Percentiles rank a stretch among this genome's conserved stretches.
These are phyloP conservation scores for Synergus laeviventris DNA, from an alignment of 2,888 invertebrate species.

Conservation along the genomic window DNA sequence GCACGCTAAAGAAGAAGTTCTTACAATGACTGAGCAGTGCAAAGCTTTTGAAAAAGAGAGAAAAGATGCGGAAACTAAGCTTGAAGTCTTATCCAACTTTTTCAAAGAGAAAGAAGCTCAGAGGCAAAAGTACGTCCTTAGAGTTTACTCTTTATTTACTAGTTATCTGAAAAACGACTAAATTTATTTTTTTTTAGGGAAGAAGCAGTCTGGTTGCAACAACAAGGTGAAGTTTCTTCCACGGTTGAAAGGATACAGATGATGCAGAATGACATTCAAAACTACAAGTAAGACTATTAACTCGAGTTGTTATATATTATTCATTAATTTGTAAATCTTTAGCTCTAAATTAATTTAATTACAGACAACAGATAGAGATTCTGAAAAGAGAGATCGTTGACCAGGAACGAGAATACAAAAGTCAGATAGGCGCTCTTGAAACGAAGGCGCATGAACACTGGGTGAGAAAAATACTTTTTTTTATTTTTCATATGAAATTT, in stretches of 20 bases:
- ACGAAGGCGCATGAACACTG: slow-evolving; percentile 91
- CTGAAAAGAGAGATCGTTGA: slow-evolving; percentile 91
- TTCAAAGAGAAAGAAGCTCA: slow-evolving; percentile 94
- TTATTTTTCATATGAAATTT: slow-evolving; percentile 19
- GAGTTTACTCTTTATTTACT: slow-evolving; percentile 37
- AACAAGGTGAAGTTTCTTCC: slow-evolving; percentile 88
- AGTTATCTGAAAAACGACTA: slow-evolving; percentile 25
- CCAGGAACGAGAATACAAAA: slow-evolving; percentile 84
- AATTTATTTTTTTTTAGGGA: slow-evolving; percentile 79
- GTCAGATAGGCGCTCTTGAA: slow-evolving; percentile 87
- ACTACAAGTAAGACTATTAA: slow-evolving; percentile 81
- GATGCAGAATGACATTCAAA: slow-evolving; percentile 88
- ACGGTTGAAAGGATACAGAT: slow-evolving; percentile 87
- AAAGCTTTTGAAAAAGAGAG: slow-evolving; percentile 83
- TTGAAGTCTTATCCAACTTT: slow-evolving; percentile 91
- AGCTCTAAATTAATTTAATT: slow-evolving; percentile 44
- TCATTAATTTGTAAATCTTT: background rate
- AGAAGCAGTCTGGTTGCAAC: slow-evolving; percentile 87
- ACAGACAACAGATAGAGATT: slow-evolving; percentile 82
- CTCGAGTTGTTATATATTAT: background rate
- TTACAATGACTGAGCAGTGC: slow-evolving; percentile 79
- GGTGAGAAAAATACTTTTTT: slow-evolving; percentile 75
- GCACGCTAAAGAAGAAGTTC: slow-evolving; percentile 76
- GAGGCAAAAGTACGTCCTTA: slow-evolving; percentile 84
- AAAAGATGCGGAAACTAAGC: slow-evolving; percentile 87